Conservation (phyloP, 2,113 vertebrate species). For the Galeopterus variegatus region DNA sequence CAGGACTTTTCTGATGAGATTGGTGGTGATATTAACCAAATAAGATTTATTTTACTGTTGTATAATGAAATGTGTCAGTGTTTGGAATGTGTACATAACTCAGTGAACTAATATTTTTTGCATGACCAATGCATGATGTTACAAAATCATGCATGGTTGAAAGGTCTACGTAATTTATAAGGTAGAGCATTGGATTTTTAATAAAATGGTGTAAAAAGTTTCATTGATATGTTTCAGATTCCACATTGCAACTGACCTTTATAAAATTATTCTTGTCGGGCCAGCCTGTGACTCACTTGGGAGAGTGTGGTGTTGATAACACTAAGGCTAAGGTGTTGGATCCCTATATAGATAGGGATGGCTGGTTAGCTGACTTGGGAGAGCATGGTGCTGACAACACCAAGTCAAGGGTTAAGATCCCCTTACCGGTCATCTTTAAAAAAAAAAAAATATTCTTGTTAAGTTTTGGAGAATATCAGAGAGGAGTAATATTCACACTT, state of each 20-base stretch:
- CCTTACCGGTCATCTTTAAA: too few species aligned
- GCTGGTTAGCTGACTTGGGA: too few species aligned
- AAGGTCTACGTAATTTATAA: background rate
- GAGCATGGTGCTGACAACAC: too few species aligned
- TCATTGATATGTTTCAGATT: background rate
- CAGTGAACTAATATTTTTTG: background rate
- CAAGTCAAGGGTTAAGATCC: too few species aligned
- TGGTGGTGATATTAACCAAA: background rate
- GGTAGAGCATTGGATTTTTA: background rate
- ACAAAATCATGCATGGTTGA: background rate
- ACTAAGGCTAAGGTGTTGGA: too few species aligned
- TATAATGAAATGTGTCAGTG: slow-evolving; percentile 3
- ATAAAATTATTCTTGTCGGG: background rate
- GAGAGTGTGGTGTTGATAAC: too few species aligned
- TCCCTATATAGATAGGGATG: too few species aligned
- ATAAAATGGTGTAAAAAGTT: background rate
- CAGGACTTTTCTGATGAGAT: slow-evolving; percentile 7
- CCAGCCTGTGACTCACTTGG: too few species aligned
- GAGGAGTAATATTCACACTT: background rate
- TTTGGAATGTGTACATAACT: background rate
- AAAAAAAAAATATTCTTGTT: background rate
- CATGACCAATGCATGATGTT: background rate
- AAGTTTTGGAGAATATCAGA: slow-evolving; percentile 34
- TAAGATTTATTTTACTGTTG: background rate
- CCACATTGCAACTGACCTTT: background rate